Base-by-base conservation (phyloP, 2,113 vertebrate species). In the Megaleporinus macrocephalus region DNA sequence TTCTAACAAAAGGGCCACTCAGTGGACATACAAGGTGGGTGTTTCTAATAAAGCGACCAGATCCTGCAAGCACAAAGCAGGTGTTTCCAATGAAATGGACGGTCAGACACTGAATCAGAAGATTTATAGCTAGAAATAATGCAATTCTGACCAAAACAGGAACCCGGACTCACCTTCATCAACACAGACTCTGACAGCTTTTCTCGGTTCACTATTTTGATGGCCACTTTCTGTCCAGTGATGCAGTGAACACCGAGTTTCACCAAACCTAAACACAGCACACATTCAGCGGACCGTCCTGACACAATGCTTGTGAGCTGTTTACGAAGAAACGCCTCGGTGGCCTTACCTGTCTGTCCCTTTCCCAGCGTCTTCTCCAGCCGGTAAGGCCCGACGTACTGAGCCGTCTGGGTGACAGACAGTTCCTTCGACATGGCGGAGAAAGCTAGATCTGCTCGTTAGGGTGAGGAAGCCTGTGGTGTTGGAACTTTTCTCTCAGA, bases 151-250 rank as follows among this genome's bases (percentile, higher is more conserved):
- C 1, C 55, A 9, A 15, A n/a, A 16, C 33, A 24, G 36, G 30
- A 33, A 61, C 6, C 18, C 15, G n/a, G 22, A 27, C 16, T 71
- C 82, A 96, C 95, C 96, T 98, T 98, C 96, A 97, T 98, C 86
- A 98, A 90, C 78, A 98, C 96, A 0, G 96, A 97, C 90, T 97
- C 96, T 0, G 96, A 97, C 87, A 98, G 90, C 88, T 97, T 97
- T 94, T 97, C 96, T 85, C 96, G 92, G 92, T 98, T 98, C 88
- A 98, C 96, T 63, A 98, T 98, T 93, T 98, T 98, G 92, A 98
- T 95, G 22, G 96, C 96, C 15, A 98, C 96, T 89, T 98, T 98
- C 91, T 97, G 96, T 86, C 94, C 95, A 0, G 96, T 97, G 89
- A 97, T 97, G 83, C 96, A 98, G 81, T 98, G 96, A 76, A 98